Evolutionary conservation across 2,888 invertebrate genomes (phyloP), one percentile per base, ranked within the genome.

Genomic region (Mythimna ferrago): DNA sequence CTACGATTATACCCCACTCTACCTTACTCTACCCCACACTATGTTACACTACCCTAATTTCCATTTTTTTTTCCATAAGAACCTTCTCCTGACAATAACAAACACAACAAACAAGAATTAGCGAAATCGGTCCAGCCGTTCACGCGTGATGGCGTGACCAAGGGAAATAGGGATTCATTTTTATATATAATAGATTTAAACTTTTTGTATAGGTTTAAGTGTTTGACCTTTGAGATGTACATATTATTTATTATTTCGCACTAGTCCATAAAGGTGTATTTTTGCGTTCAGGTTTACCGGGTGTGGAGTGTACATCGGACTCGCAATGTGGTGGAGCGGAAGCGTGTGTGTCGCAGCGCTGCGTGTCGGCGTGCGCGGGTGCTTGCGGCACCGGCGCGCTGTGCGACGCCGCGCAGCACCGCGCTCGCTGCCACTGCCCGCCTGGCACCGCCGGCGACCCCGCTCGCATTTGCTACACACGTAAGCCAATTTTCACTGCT

Each of bases 401-500:
- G 81, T 99, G 99, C 88, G 97, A 97, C 26, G 98, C 98, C 0
- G 96, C 97, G 61, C 97, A 97, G 85, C 98, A 98, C 90, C 97
- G 98, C 83, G 98, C 99, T 6, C 97, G 97, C 32, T 99, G 99
- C 92, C 97, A 97, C 88, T 99, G 99, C 91, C 98, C 98, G 26
- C 97, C 97, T 65, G 98, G 98, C 80, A 98, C 98, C 95, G 98
- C 98, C 67, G 99, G 99, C 78, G 98, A 99, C 93, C 99, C 99
- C 51, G 98, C 98, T 93, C 94, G 97, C 35, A 97, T 97, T 81
- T 99, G 99, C 89, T 98, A 98, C 91, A 98, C 98, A 97, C 98
- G 99, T 99, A 97, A 97, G 97, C 82, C 21, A 38, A 56, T 53
- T 65, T 53, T 10, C 16, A 14, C 11, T 58, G 26, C 6, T 44